Evolutionary conservation across 2,888 invertebrate species (phyloP).

Genomic region (Capitulum mitella): DNA sequence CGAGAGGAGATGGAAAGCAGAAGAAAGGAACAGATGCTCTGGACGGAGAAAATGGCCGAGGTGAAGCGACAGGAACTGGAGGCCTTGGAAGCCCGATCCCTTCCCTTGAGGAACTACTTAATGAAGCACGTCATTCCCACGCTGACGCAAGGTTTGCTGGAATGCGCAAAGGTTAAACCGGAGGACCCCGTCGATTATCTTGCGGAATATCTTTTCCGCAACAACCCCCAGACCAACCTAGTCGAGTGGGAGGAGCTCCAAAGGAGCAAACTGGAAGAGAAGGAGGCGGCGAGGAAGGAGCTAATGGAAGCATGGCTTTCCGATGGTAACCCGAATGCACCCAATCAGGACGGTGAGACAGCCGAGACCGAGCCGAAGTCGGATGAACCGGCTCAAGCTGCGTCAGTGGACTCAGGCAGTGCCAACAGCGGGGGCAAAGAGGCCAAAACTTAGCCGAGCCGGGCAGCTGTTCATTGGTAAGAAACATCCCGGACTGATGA

Average conservation of each 20-base stretch:
- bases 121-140: slow-evolving; percentile 23
- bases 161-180: neutral
- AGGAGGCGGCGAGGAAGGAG: neutral
- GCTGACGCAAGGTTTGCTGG: neutral
- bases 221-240: slow-evolving; percentile 17
- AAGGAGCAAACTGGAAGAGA: slow-evolving; percentile 2
- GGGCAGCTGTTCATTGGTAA: too few relatives aligned
- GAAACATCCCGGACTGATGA: too few relatives aligned
- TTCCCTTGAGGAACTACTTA: neutral
- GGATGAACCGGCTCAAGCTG: too few relatives aligned
- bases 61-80: slow-evolving; percentile 18
- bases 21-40: neutral
- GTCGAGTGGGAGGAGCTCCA: slow-evolving; percentile 20
- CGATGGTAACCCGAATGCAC: neutral
- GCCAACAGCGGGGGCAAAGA: too few relatives aligned
- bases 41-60: neutral
- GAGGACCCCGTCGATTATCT: slow-evolving; percentile 2
- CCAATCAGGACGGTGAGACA: too few relatives aligned
- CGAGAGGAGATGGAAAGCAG: neutral
- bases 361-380: too few relatives aligned
- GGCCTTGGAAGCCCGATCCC: neutral
- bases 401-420: too few relatives aligned
- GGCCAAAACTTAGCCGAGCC: too few relatives aligned
- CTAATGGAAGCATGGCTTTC: neutral
- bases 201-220: neutral